A percentile compares a stretch with the other conserved stretches of the same genome.
Conservation (phyloP, 2,113 vertebrate species). For the Nicator chloris region DNA sequence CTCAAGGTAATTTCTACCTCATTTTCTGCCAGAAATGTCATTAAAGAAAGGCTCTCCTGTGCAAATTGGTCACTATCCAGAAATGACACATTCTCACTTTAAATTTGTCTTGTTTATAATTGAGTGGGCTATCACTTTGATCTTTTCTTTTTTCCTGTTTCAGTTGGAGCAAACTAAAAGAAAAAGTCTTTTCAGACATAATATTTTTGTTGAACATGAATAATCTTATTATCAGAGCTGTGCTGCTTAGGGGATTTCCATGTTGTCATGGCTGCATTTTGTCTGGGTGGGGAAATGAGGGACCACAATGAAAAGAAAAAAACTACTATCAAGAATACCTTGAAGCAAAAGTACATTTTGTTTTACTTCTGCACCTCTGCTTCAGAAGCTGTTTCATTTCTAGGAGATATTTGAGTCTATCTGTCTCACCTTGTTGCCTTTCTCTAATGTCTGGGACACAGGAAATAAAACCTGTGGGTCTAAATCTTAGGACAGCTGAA, state of each 20-base stretch:
- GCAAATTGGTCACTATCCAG: not conserved
- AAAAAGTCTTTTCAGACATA: constrained; percentile 39
- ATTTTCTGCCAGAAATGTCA: not conserved
- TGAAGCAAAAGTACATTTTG: constrained; percentile 32
- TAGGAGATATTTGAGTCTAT: not conserved
- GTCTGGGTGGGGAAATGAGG: constrained; percentile 20
- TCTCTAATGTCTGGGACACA: not conserved
- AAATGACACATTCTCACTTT: constrained; percentile 36
- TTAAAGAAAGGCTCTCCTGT: not conserved
- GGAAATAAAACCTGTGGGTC: not conserved
- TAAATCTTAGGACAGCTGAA: not conserved
- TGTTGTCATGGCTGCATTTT: constrained; percentile 43
- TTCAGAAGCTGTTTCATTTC: not conserved
- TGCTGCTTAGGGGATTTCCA: constrained; percentile 56
- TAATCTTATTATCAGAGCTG: constrained; percentile 41
- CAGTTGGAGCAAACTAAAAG: constrained; percentile 14
- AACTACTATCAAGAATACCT: not conserved
- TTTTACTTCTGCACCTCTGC: not conserved
- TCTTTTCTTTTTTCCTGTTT: constrained; percentile 51
- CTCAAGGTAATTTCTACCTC: not conserved
- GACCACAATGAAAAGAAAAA: constrained; percentile 34
- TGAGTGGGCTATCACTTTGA: constrained; percentile 55
- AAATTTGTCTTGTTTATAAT: constrained; percentile 59
- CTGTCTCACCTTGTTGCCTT: not conserved
- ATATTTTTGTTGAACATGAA: constrained; percentile 49